Conservation (phyloP, 2,113 vertebrate species). For the Clarias magur region DNA sequence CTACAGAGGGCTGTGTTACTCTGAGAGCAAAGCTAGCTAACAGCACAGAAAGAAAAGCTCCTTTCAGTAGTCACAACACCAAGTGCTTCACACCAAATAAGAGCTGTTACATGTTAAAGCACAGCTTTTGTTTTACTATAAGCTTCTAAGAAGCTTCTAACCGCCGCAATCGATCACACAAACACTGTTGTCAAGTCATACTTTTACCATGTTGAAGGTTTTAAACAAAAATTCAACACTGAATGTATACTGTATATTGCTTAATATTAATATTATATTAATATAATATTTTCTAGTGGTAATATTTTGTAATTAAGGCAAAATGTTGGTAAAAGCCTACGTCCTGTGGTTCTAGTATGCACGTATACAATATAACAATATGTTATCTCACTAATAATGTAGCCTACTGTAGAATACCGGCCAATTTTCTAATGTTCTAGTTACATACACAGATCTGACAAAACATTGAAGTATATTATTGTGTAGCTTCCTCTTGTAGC, state of each 20-base stretch:
- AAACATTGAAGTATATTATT: too few species aligned
- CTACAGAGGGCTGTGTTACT: neutral
- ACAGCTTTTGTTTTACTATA: neutral
- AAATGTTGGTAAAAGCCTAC: neutral
- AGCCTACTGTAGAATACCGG: neutral
- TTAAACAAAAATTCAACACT: neutral
- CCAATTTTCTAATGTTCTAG: neutral
- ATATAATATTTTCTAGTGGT: too few species aligned
- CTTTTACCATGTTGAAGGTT: neutral
- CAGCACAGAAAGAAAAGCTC: neutral
- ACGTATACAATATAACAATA: neutral
- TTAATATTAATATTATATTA: too few species aligned
- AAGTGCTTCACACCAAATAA: neutral
- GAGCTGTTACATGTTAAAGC: neutral
- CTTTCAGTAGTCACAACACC: neutral
- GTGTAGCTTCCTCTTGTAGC: too few species aligned
- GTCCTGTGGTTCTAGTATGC: neutral
- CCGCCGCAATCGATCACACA: neutral
- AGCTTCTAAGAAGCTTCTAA: neutral
- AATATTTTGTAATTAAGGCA: neutral
- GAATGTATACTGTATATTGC: neutral
- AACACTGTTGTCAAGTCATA: neutral
- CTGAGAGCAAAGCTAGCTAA: neutral
- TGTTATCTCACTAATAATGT: neutral
- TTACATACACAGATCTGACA: neutral